Percentiles rank a stretch among this genome's conserved stretches.
Evolutionary conservation across 2,113 vertebrate genomes (phyloP).

Genomic region (Circaetus gallicus): DNA sequence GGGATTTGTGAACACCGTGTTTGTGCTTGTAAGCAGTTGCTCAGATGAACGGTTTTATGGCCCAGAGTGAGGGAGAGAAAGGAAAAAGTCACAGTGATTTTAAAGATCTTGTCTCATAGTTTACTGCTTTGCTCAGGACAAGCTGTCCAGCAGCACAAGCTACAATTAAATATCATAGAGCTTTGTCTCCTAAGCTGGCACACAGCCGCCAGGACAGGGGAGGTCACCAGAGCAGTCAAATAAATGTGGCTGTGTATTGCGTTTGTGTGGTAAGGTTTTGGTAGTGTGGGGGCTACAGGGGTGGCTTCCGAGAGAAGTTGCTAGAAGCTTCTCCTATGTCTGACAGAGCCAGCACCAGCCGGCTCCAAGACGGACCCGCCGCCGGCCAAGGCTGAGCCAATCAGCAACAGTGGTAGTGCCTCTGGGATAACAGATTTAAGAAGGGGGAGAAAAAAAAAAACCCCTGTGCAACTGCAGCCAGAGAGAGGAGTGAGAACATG

Average conservation of each 20-base stretch:
- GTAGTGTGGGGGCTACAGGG: not conserved
- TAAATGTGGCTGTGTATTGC: not conserved
- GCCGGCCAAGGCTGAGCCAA: not conserved
- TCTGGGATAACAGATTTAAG: not conserved
- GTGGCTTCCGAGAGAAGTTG: not conserved
- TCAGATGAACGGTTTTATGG: not conserved
- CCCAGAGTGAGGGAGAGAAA: not conserved
- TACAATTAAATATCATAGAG: not conserved
- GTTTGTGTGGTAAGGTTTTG: not conserved
- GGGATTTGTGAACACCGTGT: not conserved
- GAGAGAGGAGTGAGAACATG: not conserved
- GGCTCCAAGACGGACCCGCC: rapidly evolving
- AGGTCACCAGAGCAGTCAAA: not conserved
- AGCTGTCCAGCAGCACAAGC: not conserved
- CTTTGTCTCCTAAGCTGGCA: not conserved
- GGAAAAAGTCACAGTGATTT: not conserved
- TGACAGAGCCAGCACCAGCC: not conserved
- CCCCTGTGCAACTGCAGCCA: not conserved
- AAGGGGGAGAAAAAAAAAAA: not conserved
- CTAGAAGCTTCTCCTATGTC: not conserved
- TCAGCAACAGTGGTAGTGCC: rapidly evolving
- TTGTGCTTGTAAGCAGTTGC: not conserved
- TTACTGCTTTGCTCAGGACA: not conserved
- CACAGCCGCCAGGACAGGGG: not conserved
- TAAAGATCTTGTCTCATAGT: not conserved